Conservation (phyloP, 2,797 vertebrate genomes). For the Dallia pectoralis region DNA sequence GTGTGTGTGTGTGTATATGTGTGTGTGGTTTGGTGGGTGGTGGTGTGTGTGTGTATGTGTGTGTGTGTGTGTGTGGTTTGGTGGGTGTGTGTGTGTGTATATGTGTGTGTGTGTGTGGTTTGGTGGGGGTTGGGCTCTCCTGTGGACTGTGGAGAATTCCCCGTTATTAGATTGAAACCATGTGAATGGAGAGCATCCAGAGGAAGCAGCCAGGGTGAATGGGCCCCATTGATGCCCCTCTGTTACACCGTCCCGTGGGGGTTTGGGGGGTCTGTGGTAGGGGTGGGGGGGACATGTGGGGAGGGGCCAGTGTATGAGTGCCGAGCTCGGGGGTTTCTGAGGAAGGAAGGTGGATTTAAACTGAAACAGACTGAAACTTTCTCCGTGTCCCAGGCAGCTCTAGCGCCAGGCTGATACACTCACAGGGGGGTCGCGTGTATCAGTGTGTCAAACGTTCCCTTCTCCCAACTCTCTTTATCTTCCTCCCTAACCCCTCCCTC, state of each 20-base stretch:
- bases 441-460: conserved; percentile 63
- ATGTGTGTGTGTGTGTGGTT: too few species aligned
- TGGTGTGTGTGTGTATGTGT: too few species aligned
- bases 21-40: neutral
- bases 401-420: too few species aligned
- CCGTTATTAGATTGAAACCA: conserved; percentile 81
- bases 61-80: too few species aligned
- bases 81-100: too few species aligned
- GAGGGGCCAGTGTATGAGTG: neutral
- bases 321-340: neutral
- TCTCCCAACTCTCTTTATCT: conserved; percentile 42
- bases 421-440: neutral
- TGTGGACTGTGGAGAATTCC: conserved; percentile 76
- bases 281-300: conserved; percentile 11
- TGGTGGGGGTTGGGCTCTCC: conserved; percentile 74
- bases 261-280: conserved; percentile 49
- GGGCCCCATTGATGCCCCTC: conserved; percentile 70
- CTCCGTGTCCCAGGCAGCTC: neutral
- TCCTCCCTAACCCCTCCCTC: conserved; percentile 38
- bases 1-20: too few species aligned
- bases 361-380: neutral
- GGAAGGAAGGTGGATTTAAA: neutral
- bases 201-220: conserved; percentile 76
- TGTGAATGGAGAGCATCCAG: conserved; percentile 83
- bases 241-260: conserved; percentile 74